Evolutionary conservation across 2,113 vertebrate species (phyloP), one percentile per base, ranked within the genome.

Genomic region (Cephalopterus ornatus): DNA sequence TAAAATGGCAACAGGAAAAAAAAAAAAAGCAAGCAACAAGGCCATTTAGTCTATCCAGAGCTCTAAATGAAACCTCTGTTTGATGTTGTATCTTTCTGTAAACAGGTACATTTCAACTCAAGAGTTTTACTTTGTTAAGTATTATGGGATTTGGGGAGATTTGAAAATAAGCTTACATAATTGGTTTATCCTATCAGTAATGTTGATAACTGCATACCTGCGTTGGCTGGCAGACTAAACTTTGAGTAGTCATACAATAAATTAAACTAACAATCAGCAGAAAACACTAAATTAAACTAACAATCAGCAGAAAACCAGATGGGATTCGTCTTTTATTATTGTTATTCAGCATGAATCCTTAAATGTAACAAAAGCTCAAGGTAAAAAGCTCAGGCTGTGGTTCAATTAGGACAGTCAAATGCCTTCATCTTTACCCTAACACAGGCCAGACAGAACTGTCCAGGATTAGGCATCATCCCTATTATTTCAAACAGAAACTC

Each of bases 121-220:
- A 70, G 70, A 55, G 53, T 82, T 92, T 65, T 46, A 42, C n/a
- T 91, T 88, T 11, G 41, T 47, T 52, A 41, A 70, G 49, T 83
- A 33, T 88, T 74, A 39, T 23, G 88, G 78, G 67, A 90, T 85
- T 77, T 66, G 24, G 50, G 44, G 56, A 88, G 79, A 92, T 80
- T 22, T 92, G 87, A 88, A 92, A 95, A 56, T 47, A 61, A 61
- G n/a, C 63, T 78, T 84, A 56, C 59, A 13, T 55, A 84, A 92
- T 23, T 92, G 88, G 77, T 92, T 94, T 95, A 67, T 84, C 91
- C 75, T 87, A 56, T 88, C 84, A 56, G 70, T 79, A 74, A 52
- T 26, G 90, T 33, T 93, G 92, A 91, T 94, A 94, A 86, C 37
- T 59, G 50, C 79, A 72, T 92, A 68, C 82, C 65, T 95, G 58